Percentiles rank a stretch among this genome's conserved stretches.
These are phyloP conservation scores for Heteromormyrus szaboi DNA, from an alignment of 2,797 vertebrate genomes.

Conservation along the genomic window DNA sequence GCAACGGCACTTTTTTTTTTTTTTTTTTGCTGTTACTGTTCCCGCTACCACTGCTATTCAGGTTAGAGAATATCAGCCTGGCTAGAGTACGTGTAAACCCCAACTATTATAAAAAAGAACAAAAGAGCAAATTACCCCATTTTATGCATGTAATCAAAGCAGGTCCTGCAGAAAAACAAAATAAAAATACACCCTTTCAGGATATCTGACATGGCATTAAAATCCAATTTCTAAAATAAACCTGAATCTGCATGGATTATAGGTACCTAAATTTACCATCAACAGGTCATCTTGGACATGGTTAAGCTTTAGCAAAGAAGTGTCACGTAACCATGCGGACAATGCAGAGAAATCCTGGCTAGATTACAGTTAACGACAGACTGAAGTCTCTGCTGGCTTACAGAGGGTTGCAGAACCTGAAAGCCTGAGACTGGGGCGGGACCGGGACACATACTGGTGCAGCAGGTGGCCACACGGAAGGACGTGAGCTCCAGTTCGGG, in stretches of 20 bases:
- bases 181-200: not conserved
- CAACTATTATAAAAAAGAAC: not conserved
- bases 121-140: conserved; percentile 61
- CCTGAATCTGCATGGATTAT: not conserved
- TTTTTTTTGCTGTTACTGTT: not conserved
- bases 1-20: not conserved
- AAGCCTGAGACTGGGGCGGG: not conserved
- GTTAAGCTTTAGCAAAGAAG: not conserved
- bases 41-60: too few species aligned
- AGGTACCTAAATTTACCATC: not conserved
- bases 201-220: not conserved
- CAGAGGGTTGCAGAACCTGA: not conserved
- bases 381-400: not conserved
- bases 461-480: conserved; percentile 89
- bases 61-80: not conserved
- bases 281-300: not conserved
- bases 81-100: not conserved
- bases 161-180: conserved; percentile 70
- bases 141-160: conserved; percentile 78
- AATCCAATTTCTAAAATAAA: not conserved
- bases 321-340: not conserved
- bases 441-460: conserved; percentile 66
- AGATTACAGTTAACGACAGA: not conserved
- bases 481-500: conserved; percentile 79
- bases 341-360: not conserved